Evolutionary conservation across 1,140 invertebrate species (phyloP), one percentile per base, ranked within the genome.

Genomic region (Telenomus remus): DNA sequence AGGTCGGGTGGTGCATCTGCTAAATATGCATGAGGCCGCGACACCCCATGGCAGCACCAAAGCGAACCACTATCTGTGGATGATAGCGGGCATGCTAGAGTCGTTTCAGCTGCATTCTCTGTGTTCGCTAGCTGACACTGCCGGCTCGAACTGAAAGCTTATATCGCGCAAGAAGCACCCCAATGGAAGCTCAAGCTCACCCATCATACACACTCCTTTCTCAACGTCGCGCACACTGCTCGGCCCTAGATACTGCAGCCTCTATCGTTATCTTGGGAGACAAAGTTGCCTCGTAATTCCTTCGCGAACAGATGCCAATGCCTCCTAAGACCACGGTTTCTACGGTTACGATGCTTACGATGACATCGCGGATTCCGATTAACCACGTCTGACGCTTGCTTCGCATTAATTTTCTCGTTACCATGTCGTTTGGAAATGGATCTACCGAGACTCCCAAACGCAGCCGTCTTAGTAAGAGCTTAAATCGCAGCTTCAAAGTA

Each of bases 271-370:
- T 86, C 85, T 86, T 85, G 81, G 73, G 74, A 84, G 84, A 86
- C 86, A 85, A 87, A 88, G 82, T 88, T 87, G 84, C 82, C 82
- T 86, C 86, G 85, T 87, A 87, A 87, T 86, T 88, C 86, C 85
- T 84, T 87, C 86, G 82, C 78, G 84, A 87, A 85, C 85, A 87
- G 86, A 87, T 87, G 85, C 85, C 84, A 82, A 86, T 86, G 84
- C 75, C 72, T 80, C 73, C 80, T 85, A 86, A 86, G 82, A 86
- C 85, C 81, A 46, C 56, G 73, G 72, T 78, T 81, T 76, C 76
- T 81, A 75, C 76, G 71, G 78, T 79, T 77, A 79, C 78, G 73
- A 79, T 42, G 72, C 55, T 76, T 70, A 71, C 55, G 61, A 75
- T 66, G 53, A 72, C 75, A 78, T 70, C 75, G 75, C 66, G 78